A percentile compares a stretch with the other conserved stretches of the same genome.
Evolutionary conservation across 2,888 invertebrate species (phyloP).

Genomic region (Iselma pallidipennis): DNA sequence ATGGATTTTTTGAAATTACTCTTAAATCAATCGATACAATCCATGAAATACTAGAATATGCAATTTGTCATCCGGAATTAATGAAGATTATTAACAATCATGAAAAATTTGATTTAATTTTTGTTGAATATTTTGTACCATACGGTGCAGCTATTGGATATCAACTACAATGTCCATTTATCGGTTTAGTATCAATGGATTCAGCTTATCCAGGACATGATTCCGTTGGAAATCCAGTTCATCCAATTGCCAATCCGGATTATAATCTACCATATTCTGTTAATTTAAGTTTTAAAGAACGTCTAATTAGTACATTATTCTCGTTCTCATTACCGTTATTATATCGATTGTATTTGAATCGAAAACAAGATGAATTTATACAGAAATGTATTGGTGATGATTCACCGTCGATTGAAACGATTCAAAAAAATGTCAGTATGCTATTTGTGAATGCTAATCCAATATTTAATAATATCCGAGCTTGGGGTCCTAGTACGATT

Average conservation of each 20-base stretch:
- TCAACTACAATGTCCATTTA: not conserved
- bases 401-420: slow-evolving; percentile 7
- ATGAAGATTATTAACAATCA: not conserved
- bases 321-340: slow-evolving; percentile 42
- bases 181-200: not conserved
- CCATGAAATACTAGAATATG: not conserved
- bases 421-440: slow-evolving; percentile 23
- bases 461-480: not conserved
- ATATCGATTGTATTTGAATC: slow-evolving; percentile 34
- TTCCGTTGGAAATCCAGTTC: not conserved
- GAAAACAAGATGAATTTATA: slow-evolving; percentile 26
- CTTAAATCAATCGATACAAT: too few species aligned
- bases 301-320: not conserved
- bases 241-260: not conserved
- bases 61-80: not conserved
- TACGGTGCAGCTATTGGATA: not conserved
- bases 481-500: slow-evolving; percentile 7
- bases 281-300: not conserved
- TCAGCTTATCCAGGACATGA: not conserved
- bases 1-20: too few species aligned
- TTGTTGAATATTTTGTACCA: not conserved
- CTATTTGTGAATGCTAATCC: slow-evolving; percentile 6
- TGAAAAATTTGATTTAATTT: not conserved
- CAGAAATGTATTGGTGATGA: slow-evolving; percentile 22
- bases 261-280: not conserved